These are phyloP conservation scores for Carcharodon carcharias DNA, from an alignment of 2,797 vertebrate species.

Conservation along the genomic window DNA sequence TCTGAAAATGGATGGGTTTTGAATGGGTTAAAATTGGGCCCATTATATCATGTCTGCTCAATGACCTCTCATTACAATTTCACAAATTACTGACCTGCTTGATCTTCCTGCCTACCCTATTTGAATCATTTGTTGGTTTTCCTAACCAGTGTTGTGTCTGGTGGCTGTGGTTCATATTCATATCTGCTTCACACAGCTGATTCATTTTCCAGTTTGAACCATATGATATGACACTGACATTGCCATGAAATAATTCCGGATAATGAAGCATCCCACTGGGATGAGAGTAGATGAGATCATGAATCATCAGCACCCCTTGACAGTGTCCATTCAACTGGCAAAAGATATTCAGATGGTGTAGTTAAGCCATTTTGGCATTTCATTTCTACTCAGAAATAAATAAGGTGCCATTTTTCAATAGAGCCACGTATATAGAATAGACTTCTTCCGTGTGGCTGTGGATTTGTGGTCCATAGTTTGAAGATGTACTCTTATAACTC, in stretches of 20 bases:
- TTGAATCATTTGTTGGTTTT: background rate
- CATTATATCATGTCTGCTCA: background rate
- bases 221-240: background rate
- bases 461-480: background rate
- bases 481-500: background rate
- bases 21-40: no score
- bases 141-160: background rate
- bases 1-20: no score
- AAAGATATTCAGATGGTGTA: background rate
- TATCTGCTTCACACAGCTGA: background rate
- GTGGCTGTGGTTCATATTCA: background rate
- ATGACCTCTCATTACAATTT: background rate
- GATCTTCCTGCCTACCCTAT: background rate
- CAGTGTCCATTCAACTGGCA: background rate
- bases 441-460: background rate
- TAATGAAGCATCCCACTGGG: no score
- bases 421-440: background rate
- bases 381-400: background rate
- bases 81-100: background rate
- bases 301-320: background rate
- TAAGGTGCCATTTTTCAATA: background rate
- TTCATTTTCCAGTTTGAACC: background rate
- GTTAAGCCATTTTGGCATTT: background rate
- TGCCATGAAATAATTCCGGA: background rate
- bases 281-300: background rate